Conservation (phyloP, 1,140 invertebrate genomes). For the Parapsyche elsis region DNA sequence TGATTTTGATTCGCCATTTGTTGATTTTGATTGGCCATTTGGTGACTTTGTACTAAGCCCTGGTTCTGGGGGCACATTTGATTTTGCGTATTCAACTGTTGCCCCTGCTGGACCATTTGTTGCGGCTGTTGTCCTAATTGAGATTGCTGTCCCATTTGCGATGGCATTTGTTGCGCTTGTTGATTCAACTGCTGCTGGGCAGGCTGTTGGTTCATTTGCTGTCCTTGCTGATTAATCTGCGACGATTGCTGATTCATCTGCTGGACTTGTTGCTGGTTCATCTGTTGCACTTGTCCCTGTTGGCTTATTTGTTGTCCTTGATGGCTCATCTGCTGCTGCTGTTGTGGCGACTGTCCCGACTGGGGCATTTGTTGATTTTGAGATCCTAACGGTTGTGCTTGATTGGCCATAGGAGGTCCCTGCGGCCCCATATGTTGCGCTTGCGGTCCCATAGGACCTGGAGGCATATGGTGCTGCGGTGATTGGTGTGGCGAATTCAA, state of each 20-base stretch:
- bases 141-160: conserved; percentile 65
- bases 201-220: conserved; percentile 59
- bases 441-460: conserved; percentile 58
- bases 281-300: conserved; percentile 44
- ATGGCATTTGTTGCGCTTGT: conserved; percentile 61
- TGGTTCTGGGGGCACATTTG: conserved; percentile 59
- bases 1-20: conserved; percentile 45
- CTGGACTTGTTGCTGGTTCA: conserved; percentile 20
- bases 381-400: conserved; percentile 47
- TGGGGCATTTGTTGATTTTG: conserved; percentile 58
- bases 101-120: conserved; percentile 55
- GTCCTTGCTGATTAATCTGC: conserved; percentile 63
- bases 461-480: conserved; percentile 63
- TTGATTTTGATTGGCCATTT: conserved; percentile 30
- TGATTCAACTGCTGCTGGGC: conserved; percentile 58
- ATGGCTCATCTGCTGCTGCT: conserved; percentile 51
- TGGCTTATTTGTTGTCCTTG: conserved; percentile 65
- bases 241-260: conserved; percentile 59
- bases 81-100: conserved; percentile 38
- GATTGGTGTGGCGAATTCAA: conserved; percentile 51
- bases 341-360: conserved; percentile 66
- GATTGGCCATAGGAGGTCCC: conserved; percentile 61
- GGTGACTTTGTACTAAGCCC: conserved; percentile 32
- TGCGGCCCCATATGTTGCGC: conserved; percentile 60
- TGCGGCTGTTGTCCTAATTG: conserved; percentile 57